These are phyloP conservation scores for Pogona vitticeps DNA, from an alignment of 2,113 vertebrate genomes.

Conservation along the genomic window DNA sequence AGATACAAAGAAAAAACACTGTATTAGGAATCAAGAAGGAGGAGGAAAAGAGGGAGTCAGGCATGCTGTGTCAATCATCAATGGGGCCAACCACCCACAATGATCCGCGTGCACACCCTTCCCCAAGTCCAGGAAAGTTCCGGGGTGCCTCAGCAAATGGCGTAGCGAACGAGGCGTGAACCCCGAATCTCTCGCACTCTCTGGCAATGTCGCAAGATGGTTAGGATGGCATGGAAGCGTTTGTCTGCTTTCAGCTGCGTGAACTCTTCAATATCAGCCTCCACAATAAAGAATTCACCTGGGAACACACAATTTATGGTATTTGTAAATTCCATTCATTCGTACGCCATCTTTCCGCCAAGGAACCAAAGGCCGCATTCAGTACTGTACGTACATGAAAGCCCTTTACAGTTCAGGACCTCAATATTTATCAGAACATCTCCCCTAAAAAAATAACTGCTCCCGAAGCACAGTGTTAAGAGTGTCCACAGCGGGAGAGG, in stretches of 20 bases:
- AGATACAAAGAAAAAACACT: too few relatives aligned
- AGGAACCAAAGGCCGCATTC: not conserved
- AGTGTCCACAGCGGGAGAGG: too few relatives aligned
- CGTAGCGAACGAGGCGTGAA: conserved; percentile 78
- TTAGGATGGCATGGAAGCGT: conserved; percentile 84
- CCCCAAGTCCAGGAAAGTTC: rapidly evolving
- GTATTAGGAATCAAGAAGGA: too few relatives aligned
- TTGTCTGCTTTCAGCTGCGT: conserved; percentile 85
- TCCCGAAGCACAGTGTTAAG: too few relatives aligned
- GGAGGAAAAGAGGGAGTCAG: too few relatives aligned
- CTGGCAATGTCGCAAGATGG: conserved; percentile 90
- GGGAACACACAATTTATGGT: conserved; percentile 44
- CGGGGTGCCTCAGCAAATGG: conserved; percentile 71
- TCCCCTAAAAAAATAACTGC: too few relatives aligned
- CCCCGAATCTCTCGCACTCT: conserved; percentile 83
- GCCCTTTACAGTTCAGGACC: too few relatives aligned
- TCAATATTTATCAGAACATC: too few relatives aligned
- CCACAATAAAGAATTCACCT: conserved; percentile 89
- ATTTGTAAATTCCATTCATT: not conserved
- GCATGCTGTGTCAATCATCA: too few relatives aligned
- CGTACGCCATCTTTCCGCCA: not conserved
- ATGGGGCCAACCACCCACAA: too few relatives aligned
- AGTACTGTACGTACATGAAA: not conserved
- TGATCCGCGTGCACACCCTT: rapidly evolving
- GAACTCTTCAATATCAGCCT: conserved; percentile 87